phyloP scores from a whole-genome alignment of 2,113 vertebrate species.

The Rhinolophus ferrumequinum region DNA sequence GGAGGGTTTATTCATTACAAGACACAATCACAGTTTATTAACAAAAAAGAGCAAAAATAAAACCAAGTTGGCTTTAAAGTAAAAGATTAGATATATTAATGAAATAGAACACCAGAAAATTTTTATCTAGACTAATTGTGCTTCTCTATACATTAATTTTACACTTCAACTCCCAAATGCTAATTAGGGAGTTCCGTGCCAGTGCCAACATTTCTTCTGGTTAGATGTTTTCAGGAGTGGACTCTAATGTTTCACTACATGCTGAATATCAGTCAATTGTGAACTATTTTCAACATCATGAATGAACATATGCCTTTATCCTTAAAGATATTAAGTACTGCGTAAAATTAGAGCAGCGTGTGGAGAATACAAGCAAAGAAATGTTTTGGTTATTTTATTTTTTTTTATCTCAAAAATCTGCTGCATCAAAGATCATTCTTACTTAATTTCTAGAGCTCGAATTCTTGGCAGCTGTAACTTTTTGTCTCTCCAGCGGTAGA shows the following conservation, averaged over 20 bases:
- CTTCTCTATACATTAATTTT: slow-evolving; percentile 54
- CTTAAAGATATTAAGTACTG: neutral
- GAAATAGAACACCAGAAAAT: slow-evolving; percentile 40
- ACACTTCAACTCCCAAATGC: neutral
- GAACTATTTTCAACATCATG: neutral
- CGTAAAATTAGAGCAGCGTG: neutral
- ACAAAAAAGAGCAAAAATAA: slow-evolving; percentile 51
- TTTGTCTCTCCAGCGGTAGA: neutral
- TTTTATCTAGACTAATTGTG: slow-evolving; percentile 52
- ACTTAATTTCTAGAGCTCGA: neutral
- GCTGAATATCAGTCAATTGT: slow-evolving; percentile 31
- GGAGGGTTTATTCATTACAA: slow-evolving; percentile 16
- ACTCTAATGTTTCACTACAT: neutral
- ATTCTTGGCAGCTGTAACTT: neutral
- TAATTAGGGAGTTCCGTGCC: slow-evolving; percentile 35
- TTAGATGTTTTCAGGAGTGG: slow-evolving; percentile 31
- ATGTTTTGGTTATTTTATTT: neutral
- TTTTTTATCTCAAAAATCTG: neutral
- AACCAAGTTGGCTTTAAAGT: slow-evolving; percentile 57
- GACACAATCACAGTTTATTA: slow-evolving; percentile 65
- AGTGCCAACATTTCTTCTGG: slow-evolving; percentile 10
- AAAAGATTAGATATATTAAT: slow-evolving; percentile 38
- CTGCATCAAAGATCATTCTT: neutral
- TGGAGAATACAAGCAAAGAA: neutral
- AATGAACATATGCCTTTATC: slow-evolving; percentile 21